Evolutionary conservation across 2,797 vertebrate genomes (phyloP), one percentile per base, ranked within the genome.

Genomic region (Pseudomugil gertrudae): DNA sequence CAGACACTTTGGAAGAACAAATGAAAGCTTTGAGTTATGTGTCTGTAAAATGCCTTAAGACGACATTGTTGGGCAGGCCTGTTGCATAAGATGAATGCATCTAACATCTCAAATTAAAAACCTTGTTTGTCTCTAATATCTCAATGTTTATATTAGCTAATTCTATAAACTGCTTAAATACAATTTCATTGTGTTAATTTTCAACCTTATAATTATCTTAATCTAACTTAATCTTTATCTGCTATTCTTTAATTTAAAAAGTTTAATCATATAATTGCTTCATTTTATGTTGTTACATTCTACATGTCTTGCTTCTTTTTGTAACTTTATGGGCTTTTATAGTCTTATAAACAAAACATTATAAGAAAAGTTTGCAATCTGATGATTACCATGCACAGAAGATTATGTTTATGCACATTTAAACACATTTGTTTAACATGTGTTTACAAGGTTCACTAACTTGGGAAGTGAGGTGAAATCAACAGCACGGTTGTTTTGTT

Each of bases 401-500:
- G 36, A 26, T 5, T 36, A 19, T 50, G 54, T 33, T 55, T 65
- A 40, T 40, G 36, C 17, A 27, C 30, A 19, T 21, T 57, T 63
- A 27, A n/a, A 40, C 50, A 29, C 27, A 23, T 57, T 23, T 63
- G 53, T 61, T 50, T 43, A 35, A 23, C 26, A 61, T 57, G 64
- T 58, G 54, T 67, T 66, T 69, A 27, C 51, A 62, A 19, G 66
- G 27, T 56, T 71, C 36, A 65, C 7, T 48, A 5, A 26, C 48
- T 32, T 43, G 43, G 15, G 43, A 21, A 14, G 53, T 72, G 62
- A 63, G 40, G 57, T 66, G 24, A 54, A 69, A 68, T 85, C 63
- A 73, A 56, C 71, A 70, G 78, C 73, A 87, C 62, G 72, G 47
- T 19, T 45, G 65, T 79, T 78, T 86, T 80, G 84, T 86, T 76